Conservation (phyloP, 2,797 vertebrate genomes). For the Tinamus major region DNA sequence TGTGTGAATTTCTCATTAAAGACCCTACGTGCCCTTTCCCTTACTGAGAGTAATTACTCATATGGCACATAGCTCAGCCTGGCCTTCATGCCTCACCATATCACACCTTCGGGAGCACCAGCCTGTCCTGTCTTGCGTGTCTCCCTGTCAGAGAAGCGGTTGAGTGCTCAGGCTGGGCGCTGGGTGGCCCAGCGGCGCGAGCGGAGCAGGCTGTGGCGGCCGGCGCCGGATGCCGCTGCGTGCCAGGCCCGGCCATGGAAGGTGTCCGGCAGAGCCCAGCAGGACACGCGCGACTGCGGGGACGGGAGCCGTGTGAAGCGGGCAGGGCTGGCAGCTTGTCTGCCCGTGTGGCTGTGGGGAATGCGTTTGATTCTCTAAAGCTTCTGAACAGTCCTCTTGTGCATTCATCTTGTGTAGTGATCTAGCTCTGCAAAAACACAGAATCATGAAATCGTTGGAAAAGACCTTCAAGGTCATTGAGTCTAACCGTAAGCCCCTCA, state of each 20-base stretch:
- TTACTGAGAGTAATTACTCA: background rate
- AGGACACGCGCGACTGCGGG: background rate
- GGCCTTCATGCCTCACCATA: background rate
- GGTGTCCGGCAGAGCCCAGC: rapidly evolving
- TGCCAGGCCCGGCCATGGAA: background rate
- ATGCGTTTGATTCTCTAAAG: constrained; percentile 27
- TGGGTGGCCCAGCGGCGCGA: background rate
- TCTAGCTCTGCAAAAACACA: background rate
- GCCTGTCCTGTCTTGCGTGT: background rate
- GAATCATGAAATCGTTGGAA: too few species aligned
- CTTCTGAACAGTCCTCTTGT: background rate
- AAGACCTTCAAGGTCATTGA: too few species aligned
- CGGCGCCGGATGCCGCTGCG: background rate
- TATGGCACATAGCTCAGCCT: background rate
- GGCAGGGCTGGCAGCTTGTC: background rate
- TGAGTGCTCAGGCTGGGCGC: background rate
- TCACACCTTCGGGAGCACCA: background rate
- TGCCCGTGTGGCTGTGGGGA: background rate
- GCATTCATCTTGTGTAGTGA: background rate
- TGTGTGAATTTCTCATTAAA: background rate
- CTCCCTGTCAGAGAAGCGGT: background rate
- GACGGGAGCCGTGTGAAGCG: background rate
- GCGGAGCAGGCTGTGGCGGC: background rate
- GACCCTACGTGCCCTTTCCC: background rate
- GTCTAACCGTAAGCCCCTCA: too few species aligned